These are phyloP conservation scores for Psilopsiagon aurifrons DNA, from an alignment of 2,113 vertebrate species.

Conservation along the genomic window DNA sequence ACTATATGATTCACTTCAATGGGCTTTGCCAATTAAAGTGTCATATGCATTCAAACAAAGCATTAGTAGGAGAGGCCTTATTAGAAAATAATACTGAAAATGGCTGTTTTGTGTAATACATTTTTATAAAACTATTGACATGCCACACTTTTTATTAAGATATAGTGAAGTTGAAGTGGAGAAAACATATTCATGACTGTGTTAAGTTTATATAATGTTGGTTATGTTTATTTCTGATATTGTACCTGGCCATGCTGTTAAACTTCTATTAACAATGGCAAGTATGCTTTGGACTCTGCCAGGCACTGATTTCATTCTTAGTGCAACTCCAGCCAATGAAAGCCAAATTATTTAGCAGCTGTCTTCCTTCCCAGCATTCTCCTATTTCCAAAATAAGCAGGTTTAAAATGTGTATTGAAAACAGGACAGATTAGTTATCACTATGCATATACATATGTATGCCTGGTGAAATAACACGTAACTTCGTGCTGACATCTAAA, in stretches of 20 bases:
- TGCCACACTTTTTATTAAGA: background rate
- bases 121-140: background rate
- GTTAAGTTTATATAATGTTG: background rate
- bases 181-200: background rate
- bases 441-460: background rate
- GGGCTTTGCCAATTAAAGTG: conserved; percentile 71
- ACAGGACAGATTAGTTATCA: background rate
- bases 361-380: background rate
- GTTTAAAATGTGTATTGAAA: conserved; percentile 8
- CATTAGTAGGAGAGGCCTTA: conserved; percentile 37
- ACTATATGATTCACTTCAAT: conserved; percentile 40
- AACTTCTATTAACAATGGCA: background rate
- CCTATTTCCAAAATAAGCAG: background rate
- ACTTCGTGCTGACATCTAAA: background rate
- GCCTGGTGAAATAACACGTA: background rate
- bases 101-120: background rate
- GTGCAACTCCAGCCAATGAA: background rate
- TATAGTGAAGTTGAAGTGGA: background rate
- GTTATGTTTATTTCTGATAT: background rate
- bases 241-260: background rate
- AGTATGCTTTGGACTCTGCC: background rate
- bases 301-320: background rate
- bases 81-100: conserved; percentile 54
- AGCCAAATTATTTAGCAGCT: background rate
- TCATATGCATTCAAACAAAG: conserved; percentile 17